These are phyloP conservation scores for Teleopsis dalmanni DNA, from an alignment of 1,140 invertebrate species.

Conservation along the genomic window DNA sequence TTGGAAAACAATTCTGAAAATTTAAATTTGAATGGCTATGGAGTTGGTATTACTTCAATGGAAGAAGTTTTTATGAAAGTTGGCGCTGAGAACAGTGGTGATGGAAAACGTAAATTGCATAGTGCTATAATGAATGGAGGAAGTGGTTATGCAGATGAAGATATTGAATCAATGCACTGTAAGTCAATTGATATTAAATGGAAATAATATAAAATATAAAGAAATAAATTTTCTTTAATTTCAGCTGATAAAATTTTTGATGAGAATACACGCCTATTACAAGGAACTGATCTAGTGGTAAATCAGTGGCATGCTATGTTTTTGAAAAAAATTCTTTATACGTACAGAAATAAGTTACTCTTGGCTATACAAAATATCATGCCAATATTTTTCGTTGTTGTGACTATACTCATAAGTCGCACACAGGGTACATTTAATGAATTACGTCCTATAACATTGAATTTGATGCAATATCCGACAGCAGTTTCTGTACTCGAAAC, in stretches of 20 bases:
- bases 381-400: slow-evolving; percentile 53
- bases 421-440: slow-evolving; percentile 14
- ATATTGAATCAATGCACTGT: slow-evolving; percentile 30
- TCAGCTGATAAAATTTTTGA: slow-evolving; percentile 25
- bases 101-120: slow-evolving; percentile 14
- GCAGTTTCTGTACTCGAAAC: slow-evolving; percentile 27
- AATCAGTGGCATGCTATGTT: slow-evolving; percentile 59
- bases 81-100: slow-evolving; percentile 26
- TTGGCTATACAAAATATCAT: slow-evolving; percentile 52
- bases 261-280: slow-evolving; percentile 18
- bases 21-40: slow-evolving; percentile 64
- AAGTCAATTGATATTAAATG: slow-evolving; percentile 14
- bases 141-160: slow-evolving; percentile 16
- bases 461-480: slow-evolving; percentile 21
- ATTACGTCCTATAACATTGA: slow-evolving; percentile 24
- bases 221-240: slow-evolving; percentile 12
- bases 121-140: slow-evolving; percentile 20
- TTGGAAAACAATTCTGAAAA: slow-evolving; percentile 23
- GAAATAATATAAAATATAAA: background rate
- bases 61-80: slow-evolving; percentile 76
- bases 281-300: slow-evolving; percentile 18
- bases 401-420: slow-evolving; percentile 49
- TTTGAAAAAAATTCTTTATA: slow-evolving; percentile 52
- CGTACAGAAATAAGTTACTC: slow-evolving; percentile 50
- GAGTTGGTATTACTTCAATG: slow-evolving; percentile 87